These are phyloP conservation scores for Formica exsecta DNA, from an alignment of 1,140 invertebrate species.

Conservation along the genomic window DNA sequence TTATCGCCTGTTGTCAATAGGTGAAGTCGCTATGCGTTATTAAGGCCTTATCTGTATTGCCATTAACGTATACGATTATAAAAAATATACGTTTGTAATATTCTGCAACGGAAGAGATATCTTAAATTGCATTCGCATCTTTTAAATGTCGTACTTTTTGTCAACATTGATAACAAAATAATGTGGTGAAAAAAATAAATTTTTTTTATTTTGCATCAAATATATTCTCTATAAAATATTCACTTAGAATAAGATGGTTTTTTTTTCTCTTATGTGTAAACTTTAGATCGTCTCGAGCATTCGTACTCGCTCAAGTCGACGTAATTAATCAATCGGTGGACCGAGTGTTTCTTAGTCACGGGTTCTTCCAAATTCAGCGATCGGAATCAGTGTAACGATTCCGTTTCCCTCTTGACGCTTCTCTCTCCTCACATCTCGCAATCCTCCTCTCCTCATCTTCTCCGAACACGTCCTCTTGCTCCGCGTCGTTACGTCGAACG, in stretches of 20 bases:
- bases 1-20: constrained; percentile 31
- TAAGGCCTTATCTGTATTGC: background rate
- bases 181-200: background rate
- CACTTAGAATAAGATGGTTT: background rate
- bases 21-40: background rate
- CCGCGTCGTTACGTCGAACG: constrained; percentile 59
- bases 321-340: constrained; percentile 69
- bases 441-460: constrained; percentile 46
- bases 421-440: constrained; percentile 16
- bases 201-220: background rate
- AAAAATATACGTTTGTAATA: background rate
- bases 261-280: background rate
- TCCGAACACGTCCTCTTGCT: constrained; percentile 56
- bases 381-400: constrained; percentile 73
- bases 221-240: constrained; percentile 11
- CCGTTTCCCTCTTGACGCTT: background rate
- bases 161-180: background rate
- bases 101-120: background rate
- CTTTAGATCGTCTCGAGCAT: background rate
- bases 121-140: background rate
- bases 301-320: constrained; percentile 10
- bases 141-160: background rate
- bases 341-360: constrained; percentile 65
- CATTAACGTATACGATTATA: constrained; percentile 18
- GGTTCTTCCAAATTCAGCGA: constrained; percentile 70